Base-by-base conservation (phyloP, 1,140 invertebrate species). In the Sinella curviseta region DNA sequence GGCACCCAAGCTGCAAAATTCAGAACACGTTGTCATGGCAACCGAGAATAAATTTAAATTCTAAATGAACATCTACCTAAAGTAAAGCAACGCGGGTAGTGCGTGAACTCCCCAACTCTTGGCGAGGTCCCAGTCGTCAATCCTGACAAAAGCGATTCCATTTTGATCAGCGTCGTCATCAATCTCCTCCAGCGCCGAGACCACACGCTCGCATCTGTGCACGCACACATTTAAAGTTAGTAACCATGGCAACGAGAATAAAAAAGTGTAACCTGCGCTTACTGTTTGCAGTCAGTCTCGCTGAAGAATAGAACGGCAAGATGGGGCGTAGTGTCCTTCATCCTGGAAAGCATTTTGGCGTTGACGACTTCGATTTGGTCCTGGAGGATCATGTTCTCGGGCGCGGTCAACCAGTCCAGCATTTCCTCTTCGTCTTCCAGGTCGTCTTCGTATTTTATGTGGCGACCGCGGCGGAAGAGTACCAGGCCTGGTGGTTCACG, bases 251-350 rank as follows among this genome's bases (percentile, higher is more conserved):
- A n/a, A n/a, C n/a, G n/a, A n/a, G n/a, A n/a, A n/a, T n/a, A n/a
- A n/a, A n/a, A n/a, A n/a, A n/a, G n/a, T n/a, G n/a, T n/a, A n/a
- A n/a, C n/a, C n/a, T n/a, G n/a, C 20, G 20, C 20, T 48, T 48
- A 48, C 86, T 96, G 95, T 88, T 97, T 96, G 88, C 95, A 97
- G 87, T 96, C 94, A 20, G 80, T 82, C 89, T 94, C 93, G 89
- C 94, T 95, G 88, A 96, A 97, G 89, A 98, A 95, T 87, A 97
- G 95, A 55, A 96, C 95, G 4, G 95, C 95, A n/a, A 97, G 90
- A 85, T 97, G 97, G 85, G 97, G 94, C 0, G 94, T 94, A 30
- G 92, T 92, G 85, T 96, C 93, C 80, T 95, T 89, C 84, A 97
- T 94, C 87, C 96, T 95, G 73, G 95, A 92, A 84, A 98, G 94